phyloP scores from a whole-genome alignment of 1,140 invertebrate species.

The Drosophila sp. region DNA sequence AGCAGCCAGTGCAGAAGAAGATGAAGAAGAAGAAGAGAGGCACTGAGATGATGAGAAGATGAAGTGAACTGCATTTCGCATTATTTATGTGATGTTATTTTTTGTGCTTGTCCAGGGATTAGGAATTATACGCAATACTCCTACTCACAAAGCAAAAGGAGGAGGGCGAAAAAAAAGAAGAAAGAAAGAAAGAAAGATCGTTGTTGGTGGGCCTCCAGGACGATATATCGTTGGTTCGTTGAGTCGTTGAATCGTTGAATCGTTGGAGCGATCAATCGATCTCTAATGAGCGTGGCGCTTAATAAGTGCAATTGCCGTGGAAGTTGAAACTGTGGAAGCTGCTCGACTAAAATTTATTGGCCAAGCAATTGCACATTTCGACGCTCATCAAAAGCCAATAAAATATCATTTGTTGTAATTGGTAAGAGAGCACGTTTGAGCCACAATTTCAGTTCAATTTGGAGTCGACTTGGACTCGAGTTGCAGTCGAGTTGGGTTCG shows the following conservation, averaged over 20 bases:
- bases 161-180: neutral
- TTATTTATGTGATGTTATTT: slow-evolving; percentile 79
- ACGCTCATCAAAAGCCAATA: slow-evolving; percentile 79
- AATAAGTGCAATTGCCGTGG: slow-evolving; percentile 50
- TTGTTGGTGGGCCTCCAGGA: slow-evolving; percentile 43
- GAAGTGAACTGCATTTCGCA: slow-evolving; percentile 55
- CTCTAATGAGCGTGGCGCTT: slow-evolving; percentile 59
- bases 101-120: slow-evolving; percentile 67
- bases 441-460: slow-evolving; percentile 5
- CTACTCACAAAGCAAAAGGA: slow-evolving; percentile 23
- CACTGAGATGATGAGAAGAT: slow-evolving; percentile 34
- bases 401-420: slow-evolving; percentile 80
- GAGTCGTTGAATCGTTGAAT: neutral
- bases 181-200: slow-evolving; percentile 6
- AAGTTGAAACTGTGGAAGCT: slow-evolving; percentile 10
- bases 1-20: slow-evolving; percentile 2
- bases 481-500: too few species aligned
- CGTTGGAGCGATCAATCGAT: slow-evolving; percentile 2
- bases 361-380: slow-evolving; percentile 65
- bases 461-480: too few species aligned
- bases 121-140: slow-evolving; percentile 52
- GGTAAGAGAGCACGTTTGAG: slow-evolving; percentile 24
- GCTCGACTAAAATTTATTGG: slow-evolving; percentile 61
- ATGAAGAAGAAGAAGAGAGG: slow-evolving; percentile 11
- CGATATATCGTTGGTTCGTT: neutral